These are phyloP conservation scores for Neoaliturus tenellus DNA, from an alignment of 2,888 invertebrate species.

Conservation along the genomic window DNA sequence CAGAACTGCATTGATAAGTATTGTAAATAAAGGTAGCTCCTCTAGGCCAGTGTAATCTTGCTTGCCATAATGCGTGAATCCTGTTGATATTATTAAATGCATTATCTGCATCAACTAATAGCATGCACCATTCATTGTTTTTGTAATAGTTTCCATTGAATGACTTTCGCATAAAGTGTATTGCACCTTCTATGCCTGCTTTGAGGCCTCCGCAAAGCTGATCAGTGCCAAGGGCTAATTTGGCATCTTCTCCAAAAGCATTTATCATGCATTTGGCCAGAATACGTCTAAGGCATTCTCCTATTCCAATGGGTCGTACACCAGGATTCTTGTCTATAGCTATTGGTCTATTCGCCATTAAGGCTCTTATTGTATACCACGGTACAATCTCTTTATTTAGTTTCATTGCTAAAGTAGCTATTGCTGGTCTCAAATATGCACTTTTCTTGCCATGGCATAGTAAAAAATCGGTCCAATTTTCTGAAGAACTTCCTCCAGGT, in stretches of 20 bases:
- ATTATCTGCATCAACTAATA: too few relatives aligned
- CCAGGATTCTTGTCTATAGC: conserved; percentile 28
- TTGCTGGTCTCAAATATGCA: neutral
- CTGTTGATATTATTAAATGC: neutral
- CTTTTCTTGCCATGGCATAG: conserved; percentile 5
- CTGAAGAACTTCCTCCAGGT: conserved; percentile 2
- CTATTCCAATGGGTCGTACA: conserved; percentile 23
- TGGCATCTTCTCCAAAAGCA: neutral
- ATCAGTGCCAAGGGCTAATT: neutral
- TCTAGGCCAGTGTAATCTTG: neutral
- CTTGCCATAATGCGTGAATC: neutral
- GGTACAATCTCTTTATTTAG: neutral
- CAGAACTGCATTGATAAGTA: neutral
- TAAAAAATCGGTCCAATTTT: neutral
- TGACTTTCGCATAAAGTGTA: neutral
- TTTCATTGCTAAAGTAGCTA: neutral
- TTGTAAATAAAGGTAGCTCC: neutral
- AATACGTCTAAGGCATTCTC: neutral
- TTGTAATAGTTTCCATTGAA: neutral
- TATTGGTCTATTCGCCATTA: conserved; percentile 2
- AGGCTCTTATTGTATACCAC: neutral
- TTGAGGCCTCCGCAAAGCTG: neutral
- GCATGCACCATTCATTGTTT: neutral
- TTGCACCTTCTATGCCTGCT: neutral
- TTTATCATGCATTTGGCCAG: neutral